These are phyloP conservation scores for Copidosoma floridanum DNA, from an alignment of 1,140 invertebrate species.

Conservation along the genomic window DNA sequence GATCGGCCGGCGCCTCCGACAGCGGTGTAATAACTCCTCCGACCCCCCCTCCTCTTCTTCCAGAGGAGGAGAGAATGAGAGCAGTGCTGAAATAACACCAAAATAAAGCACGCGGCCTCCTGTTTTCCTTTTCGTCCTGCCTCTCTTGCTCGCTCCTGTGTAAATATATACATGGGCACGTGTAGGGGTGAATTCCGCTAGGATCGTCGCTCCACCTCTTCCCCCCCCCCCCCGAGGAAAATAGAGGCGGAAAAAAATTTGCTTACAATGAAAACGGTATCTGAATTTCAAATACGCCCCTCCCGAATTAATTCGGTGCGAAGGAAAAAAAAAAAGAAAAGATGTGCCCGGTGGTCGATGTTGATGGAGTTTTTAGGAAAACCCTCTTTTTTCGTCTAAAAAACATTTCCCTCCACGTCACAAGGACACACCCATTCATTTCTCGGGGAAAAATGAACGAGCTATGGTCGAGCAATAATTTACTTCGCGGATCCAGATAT, in stretches of 20 bases:
- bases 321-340: not conserved
- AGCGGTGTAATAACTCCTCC: conserved; percentile 39
- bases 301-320: conserved; percentile 18
- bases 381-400: too few relatives aligned
- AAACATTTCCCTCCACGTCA: too few relatives aligned
- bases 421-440: too few relatives aligned
- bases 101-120: conserved; percentile 31
- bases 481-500: too few relatives aligned
- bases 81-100: conserved; percentile 23
- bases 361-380: conserved; percentile 1
- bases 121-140: too few relatives aligned
- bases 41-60: conserved; percentile 2
- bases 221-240: conserved; percentile 12
- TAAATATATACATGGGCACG: not conserved
- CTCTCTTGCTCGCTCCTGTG: too few relatives aligned
- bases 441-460: too few relatives aligned
- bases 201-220: not conserved
- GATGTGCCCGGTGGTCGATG: not conserved
- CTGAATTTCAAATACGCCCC: conserved; percentile 27
- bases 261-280: conserved; percentile 28
- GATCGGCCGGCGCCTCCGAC: conserved; percentile 40
- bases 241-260: conserved; percentile 24
- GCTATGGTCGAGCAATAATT: too few relatives aligned
- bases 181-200: not conserved
- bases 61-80: too few relatives aligned